phyloP scores from a whole-genome alignment of 2,888 invertebrate genomes.

The Plebejus anna region DNA sequence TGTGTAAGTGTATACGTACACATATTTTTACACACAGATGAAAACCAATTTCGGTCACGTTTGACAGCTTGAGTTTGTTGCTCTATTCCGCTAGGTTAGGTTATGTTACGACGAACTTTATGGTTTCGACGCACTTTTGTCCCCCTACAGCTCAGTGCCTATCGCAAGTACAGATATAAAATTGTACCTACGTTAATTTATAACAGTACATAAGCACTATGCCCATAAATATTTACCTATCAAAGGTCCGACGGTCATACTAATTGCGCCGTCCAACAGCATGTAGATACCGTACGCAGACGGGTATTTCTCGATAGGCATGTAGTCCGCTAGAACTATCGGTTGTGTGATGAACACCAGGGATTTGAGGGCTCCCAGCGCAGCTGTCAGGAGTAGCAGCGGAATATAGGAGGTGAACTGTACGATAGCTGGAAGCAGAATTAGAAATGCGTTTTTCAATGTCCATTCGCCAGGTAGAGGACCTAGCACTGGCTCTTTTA shows the following conservation, averaged over 20 bases:
- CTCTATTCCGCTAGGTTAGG: too few relatives aligned
- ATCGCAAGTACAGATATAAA: too few relatives aligned
- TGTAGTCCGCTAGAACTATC: conserved; percentile 82
- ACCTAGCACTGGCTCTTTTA: too few relatives aligned
- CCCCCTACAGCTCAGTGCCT: too few relatives aligned
- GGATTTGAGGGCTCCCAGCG: conserved; percentile 80
- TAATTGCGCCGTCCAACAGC: conserved; percentile 81
- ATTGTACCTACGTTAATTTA: too few relatives aligned
- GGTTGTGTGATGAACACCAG: conserved; percentile 82
- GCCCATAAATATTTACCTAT: conserved; percentile 52
- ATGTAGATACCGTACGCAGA: conserved; percentile 84
- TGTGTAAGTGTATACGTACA: too few relatives aligned
- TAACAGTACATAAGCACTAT: too few relatives aligned
- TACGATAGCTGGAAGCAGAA: conserved; percentile 77
- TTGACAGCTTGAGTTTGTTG: too few relatives aligned
- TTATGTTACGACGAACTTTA: too few relatives aligned
- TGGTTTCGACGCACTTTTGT: too few relatives aligned
- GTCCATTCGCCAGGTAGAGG: not conserved
- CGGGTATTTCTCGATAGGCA: conserved; percentile 81
- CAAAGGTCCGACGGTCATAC: conserved; percentile 80
- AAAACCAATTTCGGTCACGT: too few relatives aligned
- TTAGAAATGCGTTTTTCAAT: not conserved
- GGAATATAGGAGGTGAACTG: conserved; percentile 76
- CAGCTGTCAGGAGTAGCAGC: conserved; percentile 71
- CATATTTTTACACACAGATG: too few relatives aligned